A percentile compares a stretch with the other conserved stretches of the same genome.
phyloP scores from a whole-genome alignment of 2,888 invertebrate species.

The Shargacucullia verbasci region DNA sequence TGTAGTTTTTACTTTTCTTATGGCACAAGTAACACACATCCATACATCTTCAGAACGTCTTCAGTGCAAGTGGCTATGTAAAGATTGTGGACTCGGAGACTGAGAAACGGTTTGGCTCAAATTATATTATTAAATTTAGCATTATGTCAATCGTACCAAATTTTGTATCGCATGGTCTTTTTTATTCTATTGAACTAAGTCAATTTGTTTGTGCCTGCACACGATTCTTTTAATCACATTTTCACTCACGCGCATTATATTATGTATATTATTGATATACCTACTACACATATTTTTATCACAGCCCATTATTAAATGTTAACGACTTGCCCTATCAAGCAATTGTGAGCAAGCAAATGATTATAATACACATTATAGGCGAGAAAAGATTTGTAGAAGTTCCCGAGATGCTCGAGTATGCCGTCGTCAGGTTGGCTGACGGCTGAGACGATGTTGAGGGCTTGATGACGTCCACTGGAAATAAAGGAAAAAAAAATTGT shows the following conservation, averaged over 20 bases:
- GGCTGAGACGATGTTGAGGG: conserved; percentile 74
- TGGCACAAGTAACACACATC: too few relatives aligned
- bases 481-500: too few relatives aligned
- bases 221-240: conserved; percentile 37
- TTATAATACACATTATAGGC: conserved; percentile 59
- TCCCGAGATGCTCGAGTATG: conserved; percentile 72
- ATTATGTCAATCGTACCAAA: too few relatives aligned
- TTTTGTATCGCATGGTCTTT: conserved; percentile 1
- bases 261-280: conserved; percentile 66
- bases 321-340: conserved; percentile 71
- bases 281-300: conserved; percentile 71
- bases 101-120: background rate
- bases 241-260: conserved; percentile 38
- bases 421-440: conserved; percentile 73
- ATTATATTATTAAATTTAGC: too few relatives aligned
- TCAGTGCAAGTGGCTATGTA: too few relatives aligned
- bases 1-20: too few relatives aligned
- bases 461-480: conserved; percentile 82
- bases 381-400: conserved; percentile 51
- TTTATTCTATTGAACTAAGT: conserved; percentile 11
- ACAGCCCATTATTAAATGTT: conserved; percentile 81
- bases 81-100: too few relatives aligned
- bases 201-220: conserved; percentile 45
- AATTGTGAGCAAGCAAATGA: conserved; percentile 65
- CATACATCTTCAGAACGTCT: too few relatives aligned